A percentile compares a stretch with the other conserved stretches of the same genome.
phyloP scores from a whole-genome alignment of 2,113 vertebrate genomes.

The Muscicapa adusta region DNA sequence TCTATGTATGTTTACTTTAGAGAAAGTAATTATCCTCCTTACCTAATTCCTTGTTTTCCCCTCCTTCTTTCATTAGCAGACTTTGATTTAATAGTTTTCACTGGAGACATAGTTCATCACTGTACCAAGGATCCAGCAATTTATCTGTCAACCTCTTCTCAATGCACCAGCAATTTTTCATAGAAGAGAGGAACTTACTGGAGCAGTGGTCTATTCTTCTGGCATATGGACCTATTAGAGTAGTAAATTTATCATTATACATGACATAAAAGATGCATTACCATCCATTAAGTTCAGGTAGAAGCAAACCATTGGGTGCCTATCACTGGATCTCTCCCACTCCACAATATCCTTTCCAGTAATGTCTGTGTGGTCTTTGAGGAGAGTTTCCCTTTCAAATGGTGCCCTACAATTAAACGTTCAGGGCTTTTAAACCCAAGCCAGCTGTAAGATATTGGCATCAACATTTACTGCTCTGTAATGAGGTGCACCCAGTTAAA shows the following conservation, averaged over 20 bases:
- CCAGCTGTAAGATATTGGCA: slow-evolving; percentile 17
- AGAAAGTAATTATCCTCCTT: neutral
- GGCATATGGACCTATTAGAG: slow-evolving; percentile 67
- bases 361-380: slow-evolving; percentile 32
- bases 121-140: slow-evolving; percentile 38
- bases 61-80: slow-evolving; percentile 27
- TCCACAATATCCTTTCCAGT: slow-evolving; percentile 73
- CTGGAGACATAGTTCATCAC: slow-evolving; percentile 9
- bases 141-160: slow-evolving; percentile 58
- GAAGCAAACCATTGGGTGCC: slow-evolving; percentile 61
- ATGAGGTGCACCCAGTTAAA: slow-evolving; percentile 10
- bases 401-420: slow-evolving; percentile 47
- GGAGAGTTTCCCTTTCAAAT: slow-evolving; percentile 48
- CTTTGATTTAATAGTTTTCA: slow-evolving; percentile 34
- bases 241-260: slow-evolving; percentile 70
- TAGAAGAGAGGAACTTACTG: slow-evolving; percentile 58
- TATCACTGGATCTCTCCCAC: slow-evolving; percentile 52
- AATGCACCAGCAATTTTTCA: slow-evolving; percentile 55
- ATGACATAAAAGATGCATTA: slow-evolving; percentile 75
- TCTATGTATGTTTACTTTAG: neutral
- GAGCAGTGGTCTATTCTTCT: slow-evolving; percentile 63
- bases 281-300: slow-evolving; percentile 72
- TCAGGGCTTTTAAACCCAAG: neutral
- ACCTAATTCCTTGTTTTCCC: neutral
- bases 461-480: slow-evolving; percentile 24